These are phyloP conservation scores for Whitmania pigra DNA, from an alignment of 1,140 invertebrate genomes.

Conservation along the genomic window DNA sequence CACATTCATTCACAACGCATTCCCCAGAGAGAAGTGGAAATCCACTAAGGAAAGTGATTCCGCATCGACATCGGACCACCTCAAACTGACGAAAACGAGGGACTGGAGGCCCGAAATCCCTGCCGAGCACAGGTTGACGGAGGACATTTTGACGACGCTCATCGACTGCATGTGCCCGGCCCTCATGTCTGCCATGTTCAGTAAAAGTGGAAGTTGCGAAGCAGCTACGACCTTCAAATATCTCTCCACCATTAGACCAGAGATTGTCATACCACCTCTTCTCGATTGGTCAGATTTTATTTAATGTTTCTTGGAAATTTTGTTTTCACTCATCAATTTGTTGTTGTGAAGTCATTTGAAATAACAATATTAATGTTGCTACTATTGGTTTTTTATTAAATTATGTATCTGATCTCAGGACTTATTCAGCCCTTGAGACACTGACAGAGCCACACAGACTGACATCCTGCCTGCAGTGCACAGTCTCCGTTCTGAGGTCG, in stretches of 20 bases:
- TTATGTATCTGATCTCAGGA: constrained; percentile 26
- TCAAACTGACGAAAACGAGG: constrained; percentile 37
- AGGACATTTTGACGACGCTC: constrained; percentile 69
- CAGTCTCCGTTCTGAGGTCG: constrained; percentile 54
- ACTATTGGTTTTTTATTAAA: no score
- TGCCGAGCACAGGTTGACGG: constrained; percentile 57
- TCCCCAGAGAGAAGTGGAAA: background rate
- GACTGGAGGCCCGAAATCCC: constrained; percentile 57
- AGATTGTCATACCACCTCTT: constrained; percentile 66
- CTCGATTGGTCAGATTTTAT: constrained; percentile 56
- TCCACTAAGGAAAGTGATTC: background rate
- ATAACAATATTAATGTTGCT: no score
- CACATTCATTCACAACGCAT: no score
- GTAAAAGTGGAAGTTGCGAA: constrained; percentile 53
- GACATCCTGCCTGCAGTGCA: constrained; percentile 62
- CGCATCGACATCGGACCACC: background rate
- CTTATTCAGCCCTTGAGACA: constrained; percentile 57
- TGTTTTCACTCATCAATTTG: background rate
- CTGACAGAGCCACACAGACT: constrained; percentile 73
- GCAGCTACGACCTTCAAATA: constrained; percentile 58
- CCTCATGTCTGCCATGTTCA: constrained; percentile 62
- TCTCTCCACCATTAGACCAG: constrained; percentile 64
- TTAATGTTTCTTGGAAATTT: no score
- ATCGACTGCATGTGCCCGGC: constrained; percentile 59
- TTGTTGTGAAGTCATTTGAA: background rate